Conservation (phyloP, 92 coral and sea anemone species). For the Palythoa grandiflora region DNA sequence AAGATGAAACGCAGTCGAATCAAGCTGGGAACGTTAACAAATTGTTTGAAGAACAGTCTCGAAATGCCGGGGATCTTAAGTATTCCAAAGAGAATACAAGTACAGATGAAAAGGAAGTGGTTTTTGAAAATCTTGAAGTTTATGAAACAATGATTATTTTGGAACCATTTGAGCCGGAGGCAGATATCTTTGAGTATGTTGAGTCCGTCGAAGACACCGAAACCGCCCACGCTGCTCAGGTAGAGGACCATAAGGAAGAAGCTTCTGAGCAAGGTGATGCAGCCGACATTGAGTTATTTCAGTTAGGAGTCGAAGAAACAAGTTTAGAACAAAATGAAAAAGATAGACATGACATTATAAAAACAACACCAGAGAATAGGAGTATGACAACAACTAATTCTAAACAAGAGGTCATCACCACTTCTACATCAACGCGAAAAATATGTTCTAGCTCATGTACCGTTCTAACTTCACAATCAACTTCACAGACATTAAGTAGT, state of each 20-base stretch:
- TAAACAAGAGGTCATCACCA: not conserved
- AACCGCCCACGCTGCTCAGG: not conserved
- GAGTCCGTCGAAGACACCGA: conserved; percentile 33
- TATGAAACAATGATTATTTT: conserved; percentile 17
- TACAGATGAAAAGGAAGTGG: conserved; percentile 28
- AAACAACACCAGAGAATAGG: not conserved
- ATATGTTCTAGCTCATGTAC: conserved; percentile 12
- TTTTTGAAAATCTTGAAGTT: not conserved
- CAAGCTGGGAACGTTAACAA: conserved; percentile 29
- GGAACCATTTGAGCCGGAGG: conserved; percentile 44
- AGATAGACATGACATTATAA: not conserved
- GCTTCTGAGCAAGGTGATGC: not conserved
- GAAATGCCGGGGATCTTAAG: not conserved
- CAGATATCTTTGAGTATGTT: conserved; percentile 47
- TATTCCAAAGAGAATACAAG: conserved; percentile 12
- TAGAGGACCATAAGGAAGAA: conserved; percentile 10
- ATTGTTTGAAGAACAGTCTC: conserved; percentile 29
- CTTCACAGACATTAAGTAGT: conserved; percentile 22
- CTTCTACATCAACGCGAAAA: conserved; percentile 1
- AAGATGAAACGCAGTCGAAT: conserved; percentile 24
- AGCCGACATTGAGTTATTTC: not conserved
- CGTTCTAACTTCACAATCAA: not conserved
- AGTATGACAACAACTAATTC: not conserved
- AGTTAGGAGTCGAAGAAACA: not conserved
- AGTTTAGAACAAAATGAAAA: not conserved